Evolutionary conservation across 2,888 invertebrate genomes (phyloP), one percentile per base, ranked within the genome.

Genomic region (Patella ulyssiponensis): DNA sequence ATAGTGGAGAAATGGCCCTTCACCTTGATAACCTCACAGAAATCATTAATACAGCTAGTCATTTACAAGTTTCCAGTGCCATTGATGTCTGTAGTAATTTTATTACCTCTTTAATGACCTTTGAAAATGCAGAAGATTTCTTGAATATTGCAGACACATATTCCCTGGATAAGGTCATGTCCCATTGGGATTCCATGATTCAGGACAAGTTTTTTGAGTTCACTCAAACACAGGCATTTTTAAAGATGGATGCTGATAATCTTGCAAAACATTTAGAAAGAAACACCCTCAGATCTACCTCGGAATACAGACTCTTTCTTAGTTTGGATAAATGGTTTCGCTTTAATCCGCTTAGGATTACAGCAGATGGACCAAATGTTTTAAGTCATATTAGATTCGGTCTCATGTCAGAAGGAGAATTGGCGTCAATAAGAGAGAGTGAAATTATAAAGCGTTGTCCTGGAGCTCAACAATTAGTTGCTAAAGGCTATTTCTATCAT

Each of bases 41-140:
- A 74, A 86, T 90, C 15, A 87, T 91, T 78, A 88, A 90, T 82
- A 90, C 91, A 1, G 90, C 90, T 74, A 91, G 90, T 76, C 90
- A 90, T 80, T 69, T 80, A 33, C 87, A 88, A 77, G 89, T 91
- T n/a, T 84, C 88, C n/a, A 84, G 88, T 33, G 91, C 90, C 1
- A 85, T 91, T 3, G 90, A 91, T 72, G 86, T 90, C 51, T 91
- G 91, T 82, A 89, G 89, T 81, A 87, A 86, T n/a, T 91, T 89
- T 82, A 89, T 91, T 75, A 90, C 90, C 75, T 87, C 89, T 0
- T 81, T 88, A 54, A 83, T 91, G 83, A 90, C 89, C 0, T 90
- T 90, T 81, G 88, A 88, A n/a, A 91, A 90, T 77, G 88, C 90
- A 4, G 90, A 91, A 52, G 90, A 89, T 71, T 87, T 91, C 76